Conservation (phyloP, 2,113 vertebrate species). For the Australoheros scitulus region DNA sequence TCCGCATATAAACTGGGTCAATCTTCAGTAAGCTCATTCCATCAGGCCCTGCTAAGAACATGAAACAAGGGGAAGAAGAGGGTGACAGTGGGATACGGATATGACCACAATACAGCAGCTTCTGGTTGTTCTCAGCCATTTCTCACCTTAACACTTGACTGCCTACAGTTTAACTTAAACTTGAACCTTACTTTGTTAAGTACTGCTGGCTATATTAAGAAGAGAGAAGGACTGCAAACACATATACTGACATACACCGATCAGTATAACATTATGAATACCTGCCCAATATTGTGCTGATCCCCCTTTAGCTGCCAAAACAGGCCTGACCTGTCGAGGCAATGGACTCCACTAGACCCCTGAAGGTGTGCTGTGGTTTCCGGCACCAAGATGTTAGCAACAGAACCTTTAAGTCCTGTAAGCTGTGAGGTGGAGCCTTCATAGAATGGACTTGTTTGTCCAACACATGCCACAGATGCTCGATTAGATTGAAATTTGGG, state of each 20-base stretch:
- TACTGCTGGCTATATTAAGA: not conserved
- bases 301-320: too few relatives aligned
- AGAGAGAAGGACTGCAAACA: not conserved
- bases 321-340: too few relatives aligned
- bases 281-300: too few relatives aligned
- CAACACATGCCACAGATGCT: too few relatives aligned
- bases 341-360: too few relatives aligned
- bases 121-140: constrained; percentile 25
- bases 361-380: too few relatives aligned
- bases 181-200: not conserved
- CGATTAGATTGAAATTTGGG: too few relatives aligned
- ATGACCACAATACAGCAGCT: constrained; percentile 34
- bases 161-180: constrained; percentile 45
- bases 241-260: not conserved
- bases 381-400: too few relatives aligned
- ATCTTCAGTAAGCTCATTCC: constrained; percentile 53
- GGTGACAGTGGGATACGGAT: not conserved
- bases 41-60: constrained; percentile 48
- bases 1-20: constrained; percentile 57
- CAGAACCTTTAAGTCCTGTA: too few relatives aligned
- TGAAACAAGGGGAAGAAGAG: constrained; percentile 8
- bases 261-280: too few relatives aligned
- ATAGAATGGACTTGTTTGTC: too few relatives aligned
- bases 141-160: constrained; percentile 14
- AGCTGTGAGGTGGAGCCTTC: too few relatives aligned